A percentile compares a stretch with the other conserved stretches of the same genome.
phyloP scores from a whole-genome alignment of 2,113 vertebrate species.

The Gopherus flavomarginatus region DNA sequence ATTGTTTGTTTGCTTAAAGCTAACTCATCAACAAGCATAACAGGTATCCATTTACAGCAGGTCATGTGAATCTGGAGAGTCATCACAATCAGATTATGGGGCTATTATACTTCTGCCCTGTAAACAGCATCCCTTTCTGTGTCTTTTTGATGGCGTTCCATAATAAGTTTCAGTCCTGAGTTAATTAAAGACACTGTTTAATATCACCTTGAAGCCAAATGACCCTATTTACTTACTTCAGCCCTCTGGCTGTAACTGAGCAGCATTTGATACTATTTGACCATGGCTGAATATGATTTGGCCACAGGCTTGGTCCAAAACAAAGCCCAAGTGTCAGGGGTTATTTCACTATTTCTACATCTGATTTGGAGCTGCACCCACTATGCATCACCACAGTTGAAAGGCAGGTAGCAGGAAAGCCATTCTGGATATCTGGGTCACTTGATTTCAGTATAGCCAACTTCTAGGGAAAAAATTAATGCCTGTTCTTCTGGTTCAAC shows the following conservation, averaged over 20 bases:
- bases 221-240: constrained; percentile 4
- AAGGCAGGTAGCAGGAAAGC: not conserved
- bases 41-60: not conserved
- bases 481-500: too few species aligned
- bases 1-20: rapidly evolving
- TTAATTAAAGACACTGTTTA: not conserved
- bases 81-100: not conserved
- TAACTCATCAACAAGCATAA: not conserved
- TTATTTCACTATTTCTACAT: rapidly evolving
- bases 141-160: rapidly evolving
- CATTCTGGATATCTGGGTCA: too few species aligned
- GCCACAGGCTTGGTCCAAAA: not conserved
- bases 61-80: rapidly evolving
- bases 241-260: not conserved
- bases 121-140: not conserved
- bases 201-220: not conserved
- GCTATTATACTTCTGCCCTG: too few species aligned
- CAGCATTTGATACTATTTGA: constrained; percentile 25
- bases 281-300: not conserved
- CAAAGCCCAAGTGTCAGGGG: not conserved
- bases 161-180: not conserved
- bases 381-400: rapidly evolving
- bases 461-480: not conserved
- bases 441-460: too few species aligned
- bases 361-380: rapidly evolving